These are phyloP conservation scores for Xenentodon cancila DNA, from an alignment of 2,797 vertebrate genomes.

Conservation along the genomic window DNA sequence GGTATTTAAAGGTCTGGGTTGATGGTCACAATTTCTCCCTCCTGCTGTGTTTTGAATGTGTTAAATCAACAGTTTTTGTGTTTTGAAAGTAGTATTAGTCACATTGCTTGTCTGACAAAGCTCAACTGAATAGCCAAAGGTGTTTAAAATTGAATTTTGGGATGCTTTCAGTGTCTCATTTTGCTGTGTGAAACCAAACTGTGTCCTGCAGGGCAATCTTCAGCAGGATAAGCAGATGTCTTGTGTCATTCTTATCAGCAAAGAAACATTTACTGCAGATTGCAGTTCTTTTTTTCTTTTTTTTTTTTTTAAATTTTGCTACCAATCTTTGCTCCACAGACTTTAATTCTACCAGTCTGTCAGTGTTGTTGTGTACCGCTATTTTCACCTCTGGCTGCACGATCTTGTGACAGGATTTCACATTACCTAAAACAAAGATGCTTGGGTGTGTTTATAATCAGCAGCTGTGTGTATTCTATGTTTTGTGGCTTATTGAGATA, in stretches of 20 bases:
- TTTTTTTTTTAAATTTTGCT: conserved; percentile 3
- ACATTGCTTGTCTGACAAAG: background rate
- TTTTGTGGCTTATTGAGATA: conserved; percentile 31
- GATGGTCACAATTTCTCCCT: too few relatives aligned
- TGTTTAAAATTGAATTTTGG: too few relatives aligned
- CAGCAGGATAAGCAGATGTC: conserved; percentile 24
- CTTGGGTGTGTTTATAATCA: background rate
- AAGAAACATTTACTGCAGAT: conserved; percentile 38
- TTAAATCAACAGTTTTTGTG: too few relatives aligned
- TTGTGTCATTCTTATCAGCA: conserved; percentile 37
- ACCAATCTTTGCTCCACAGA: conserved; percentile 23
- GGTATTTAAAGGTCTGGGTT: too few relatives aligned
- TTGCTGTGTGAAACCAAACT: conserved; percentile 9
- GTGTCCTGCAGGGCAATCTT: conserved; percentile 3
- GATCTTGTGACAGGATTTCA: conserved; percentile 6
- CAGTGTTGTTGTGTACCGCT: background rate
- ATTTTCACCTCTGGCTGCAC: too few relatives aligned
- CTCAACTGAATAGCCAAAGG: background rate
- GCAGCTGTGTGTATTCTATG: conserved; percentile 4
- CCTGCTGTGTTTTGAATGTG: too few relatives aligned
- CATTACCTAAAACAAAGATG: too few relatives aligned
- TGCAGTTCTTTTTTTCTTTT: conserved; percentile 9
- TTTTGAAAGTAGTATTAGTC: too few relatives aligned
- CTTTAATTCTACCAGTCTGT: conserved; percentile 4
- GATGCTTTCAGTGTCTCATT: conserved; percentile 1